phyloP scores from a whole-genome alignment of 2,797 vertebrate genomes.

The Gallinago nigripennis region DNA sequence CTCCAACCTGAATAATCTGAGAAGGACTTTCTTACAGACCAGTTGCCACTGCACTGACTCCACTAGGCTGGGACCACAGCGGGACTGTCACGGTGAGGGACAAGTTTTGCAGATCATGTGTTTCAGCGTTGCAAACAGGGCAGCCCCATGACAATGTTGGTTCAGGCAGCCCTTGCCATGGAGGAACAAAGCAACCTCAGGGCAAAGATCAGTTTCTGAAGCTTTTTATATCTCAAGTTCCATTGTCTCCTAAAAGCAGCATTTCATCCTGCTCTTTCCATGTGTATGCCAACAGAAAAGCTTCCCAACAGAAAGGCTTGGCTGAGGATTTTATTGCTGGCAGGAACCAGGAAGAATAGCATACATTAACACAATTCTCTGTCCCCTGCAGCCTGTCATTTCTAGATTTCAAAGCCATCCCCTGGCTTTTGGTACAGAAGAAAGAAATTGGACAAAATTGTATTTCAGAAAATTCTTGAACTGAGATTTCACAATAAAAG shows the following conservation, averaged over 20 bases:
- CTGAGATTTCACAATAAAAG: not conserved
- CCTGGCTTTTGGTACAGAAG: not conserved
- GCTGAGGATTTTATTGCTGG: not conserved
- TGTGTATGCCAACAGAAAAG: not conserved
- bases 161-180: not conserved
- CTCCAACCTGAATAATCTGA: not conserved
- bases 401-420: not conserved
- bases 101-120: not conserved
- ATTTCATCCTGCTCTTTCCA: not conserved
- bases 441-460: not conserved
- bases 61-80: not conserved
- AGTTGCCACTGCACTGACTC: not conserved
- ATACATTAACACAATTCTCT: not conserved
- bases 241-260: not conserved
- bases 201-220: not conserved
- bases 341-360: not conserved
- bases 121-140: not conserved
- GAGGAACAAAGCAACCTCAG: not conserved
- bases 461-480: not conserved
- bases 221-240: not conserved
- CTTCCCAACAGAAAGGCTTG: not conserved
- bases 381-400: not conserved
- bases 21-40: not conserved
- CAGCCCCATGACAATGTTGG: not conserved
- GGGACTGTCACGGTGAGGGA: fast-evolving